Percentiles rank a stretch among this genome's conserved stretches.
These are phyloP conservation scores for Ennomos erosarius DNA, from an alignment of 2,888 invertebrate genomes.

Conservation along the genomic window DNA sequence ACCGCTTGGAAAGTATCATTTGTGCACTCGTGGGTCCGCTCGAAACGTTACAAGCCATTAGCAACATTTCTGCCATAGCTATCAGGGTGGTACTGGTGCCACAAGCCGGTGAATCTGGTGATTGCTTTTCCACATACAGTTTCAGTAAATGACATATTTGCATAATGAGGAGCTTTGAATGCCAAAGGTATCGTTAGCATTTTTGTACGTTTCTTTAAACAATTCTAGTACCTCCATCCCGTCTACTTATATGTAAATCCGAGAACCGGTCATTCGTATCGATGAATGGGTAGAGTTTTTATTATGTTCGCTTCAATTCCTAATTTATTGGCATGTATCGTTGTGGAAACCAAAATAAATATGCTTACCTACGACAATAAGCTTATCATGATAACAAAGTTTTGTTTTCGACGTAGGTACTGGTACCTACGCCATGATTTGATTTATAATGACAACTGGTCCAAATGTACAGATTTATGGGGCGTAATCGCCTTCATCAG, in stretches of 20 bases:
- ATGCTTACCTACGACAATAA: slow-evolving; percentile 36
- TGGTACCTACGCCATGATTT: slow-evolving; percentile 38
- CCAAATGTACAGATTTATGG: slow-evolving; percentile 48
- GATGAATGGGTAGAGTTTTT: slow-evolving; percentile 55
- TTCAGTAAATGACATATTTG: slow-evolving; percentile 52
- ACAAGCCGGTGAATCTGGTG: slow-evolving; percentile 42
- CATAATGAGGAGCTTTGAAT: slow-evolving; percentile 54
- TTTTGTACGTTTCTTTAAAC: slow-evolving; percentile 32
- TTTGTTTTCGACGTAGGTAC: slow-evolving; percentile 47
- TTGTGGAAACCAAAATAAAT: slow-evolving; percentile 50
- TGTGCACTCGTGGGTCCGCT: slow-evolving; percentile 61
- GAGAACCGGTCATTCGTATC: slow-evolving; percentile 45
- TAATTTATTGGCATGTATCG: slow-evolving; percentile 48
- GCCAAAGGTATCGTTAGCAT: slow-evolving; percentile 42
- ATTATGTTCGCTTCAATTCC: slow-evolving; percentile 50
- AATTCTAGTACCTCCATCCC: slow-evolving; percentile 23
- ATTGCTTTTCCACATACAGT: slow-evolving; percentile 55
- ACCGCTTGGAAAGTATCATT: slow-evolving; percentile 77
- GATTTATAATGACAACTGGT: slow-evolving; percentile 52
- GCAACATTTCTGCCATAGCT: slow-evolving; percentile 64
- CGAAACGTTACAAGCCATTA: slow-evolving; percentile 67
- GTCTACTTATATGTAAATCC: slow-evolving; percentile 40
- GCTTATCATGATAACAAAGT: slow-evolving; percentile 51
- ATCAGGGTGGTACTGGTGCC: slow-evolving; percentile 55
- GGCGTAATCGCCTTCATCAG: slow-evolving; percentile 54